phyloP scores from a whole-genome alignment of 2,113 vertebrate species.

The Sclerurus mexicanus region DNA sequence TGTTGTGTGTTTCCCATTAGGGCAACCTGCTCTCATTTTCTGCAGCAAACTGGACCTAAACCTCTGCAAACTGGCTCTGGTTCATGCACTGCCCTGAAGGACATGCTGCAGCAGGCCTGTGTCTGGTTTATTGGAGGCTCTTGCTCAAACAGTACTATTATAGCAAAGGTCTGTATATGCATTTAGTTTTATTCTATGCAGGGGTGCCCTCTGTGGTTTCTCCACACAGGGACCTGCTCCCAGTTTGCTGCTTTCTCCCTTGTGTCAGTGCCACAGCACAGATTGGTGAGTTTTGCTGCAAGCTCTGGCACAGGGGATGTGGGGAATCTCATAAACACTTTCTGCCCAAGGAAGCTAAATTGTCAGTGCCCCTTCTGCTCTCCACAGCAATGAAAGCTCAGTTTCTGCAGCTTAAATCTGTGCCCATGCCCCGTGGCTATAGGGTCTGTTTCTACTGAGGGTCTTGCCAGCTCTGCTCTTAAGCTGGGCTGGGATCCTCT shows the following conservation, averaged over 20 bases:
- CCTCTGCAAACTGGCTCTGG: neutral
- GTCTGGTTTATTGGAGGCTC: neutral
- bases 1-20: neutral
- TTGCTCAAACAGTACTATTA: neutral
- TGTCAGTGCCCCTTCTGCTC: neutral
- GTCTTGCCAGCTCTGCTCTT: neutral
- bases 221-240: rapidly evolving
- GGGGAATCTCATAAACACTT: neutral
- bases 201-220: neutral
- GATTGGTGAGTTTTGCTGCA: neutral
- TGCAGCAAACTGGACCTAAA: neutral
- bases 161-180: neutral
- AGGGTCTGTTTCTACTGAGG: neutral
- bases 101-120: neutral
- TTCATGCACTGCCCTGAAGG: neutral
- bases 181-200: neutral
- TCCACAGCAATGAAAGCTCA: neutral
- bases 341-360: neutral
- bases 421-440: neutral
- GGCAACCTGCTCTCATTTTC: neutral
- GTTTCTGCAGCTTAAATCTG: neutral
- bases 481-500: neutral
- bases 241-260: neutral
- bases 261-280: neutral
- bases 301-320: neutral